Conservation (phyloP, 2,113 vertebrate species). For the Marmota monax region DNA sequence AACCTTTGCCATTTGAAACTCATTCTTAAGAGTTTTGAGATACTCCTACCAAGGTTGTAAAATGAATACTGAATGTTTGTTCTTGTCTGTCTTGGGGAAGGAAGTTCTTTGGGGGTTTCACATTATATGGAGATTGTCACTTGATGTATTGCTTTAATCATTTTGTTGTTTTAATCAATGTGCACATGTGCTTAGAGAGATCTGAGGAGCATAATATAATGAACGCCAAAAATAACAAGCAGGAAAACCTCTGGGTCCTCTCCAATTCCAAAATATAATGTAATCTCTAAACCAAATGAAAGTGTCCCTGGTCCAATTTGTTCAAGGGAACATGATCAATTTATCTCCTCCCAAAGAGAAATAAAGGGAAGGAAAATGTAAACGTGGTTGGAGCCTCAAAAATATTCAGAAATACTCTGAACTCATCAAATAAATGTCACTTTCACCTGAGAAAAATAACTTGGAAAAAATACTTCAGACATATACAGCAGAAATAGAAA, state of each 20-base stretch:
- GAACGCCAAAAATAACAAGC: slow-evolving; percentile 73
- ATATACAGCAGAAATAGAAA: not conserved
- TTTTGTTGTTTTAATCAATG: slow-evolving; percentile 77
- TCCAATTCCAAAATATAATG: slow-evolving; percentile 76
- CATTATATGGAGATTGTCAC: slow-evolving; percentile 65
- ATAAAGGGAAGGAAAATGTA: slow-evolving; percentile 60
- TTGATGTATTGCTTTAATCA: slow-evolving; percentile 80
- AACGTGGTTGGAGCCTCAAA: slow-evolving; percentile 41
- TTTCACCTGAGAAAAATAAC: slow-evolving; percentile 61
- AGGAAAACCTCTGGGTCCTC: slow-evolving; percentile 70
- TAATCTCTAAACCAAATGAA: slow-evolving; percentile 77
- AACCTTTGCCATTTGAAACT: slow-evolving; percentile 4
- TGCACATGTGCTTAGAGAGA: slow-evolving; percentile 66
- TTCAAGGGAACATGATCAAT: slow-evolving; percentile 69
- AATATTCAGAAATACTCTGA: slow-evolving; percentile 67
- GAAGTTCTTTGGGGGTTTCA: slow-evolving; percentile 60
- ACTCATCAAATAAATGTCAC: slow-evolving; percentile 63
- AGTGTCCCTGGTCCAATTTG: slow-evolving; percentile 71
- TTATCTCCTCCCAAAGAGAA: slow-evolving; percentile 73
- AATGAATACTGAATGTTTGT: slow-evolving; percentile 29
- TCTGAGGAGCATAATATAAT: slow-evolving; percentile 62
- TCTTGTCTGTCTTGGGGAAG: not conserved
- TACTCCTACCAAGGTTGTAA: not conserved
- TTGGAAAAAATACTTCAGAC: slow-evolving; percentile 48
- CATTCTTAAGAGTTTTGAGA: not conserved